phyloP scores from a whole-genome alignment of 2,888 invertebrate genomes.

The Digitonthophagus gazella region DNA sequence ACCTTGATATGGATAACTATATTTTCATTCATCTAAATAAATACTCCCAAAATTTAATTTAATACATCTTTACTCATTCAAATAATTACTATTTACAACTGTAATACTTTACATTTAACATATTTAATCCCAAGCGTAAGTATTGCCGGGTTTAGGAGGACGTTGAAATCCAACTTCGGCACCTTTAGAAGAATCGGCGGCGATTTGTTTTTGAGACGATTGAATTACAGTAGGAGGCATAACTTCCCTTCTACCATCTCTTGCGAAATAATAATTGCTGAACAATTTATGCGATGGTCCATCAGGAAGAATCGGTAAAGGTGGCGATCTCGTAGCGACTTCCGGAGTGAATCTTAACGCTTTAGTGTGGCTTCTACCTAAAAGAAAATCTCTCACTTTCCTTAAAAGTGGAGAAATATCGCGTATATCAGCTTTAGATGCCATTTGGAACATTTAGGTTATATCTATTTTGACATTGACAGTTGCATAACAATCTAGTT shows the following conservation, averaged over 20 bases:
- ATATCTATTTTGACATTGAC: conserved; percentile 7
- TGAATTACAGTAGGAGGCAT: conserved; percentile 63
- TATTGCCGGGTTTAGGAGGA: conserved; percentile 58
- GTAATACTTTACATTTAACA: neutral
- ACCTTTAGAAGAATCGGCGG: conserved; percentile 50
- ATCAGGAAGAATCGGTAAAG: conserved; percentile 76
- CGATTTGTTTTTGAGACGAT: conserved; percentile 48
- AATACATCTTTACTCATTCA: neutral
- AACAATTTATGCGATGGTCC: conserved; percentile 78
- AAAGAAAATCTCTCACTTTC: conserved; percentile 61
- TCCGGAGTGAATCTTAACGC: conserved; percentile 67
- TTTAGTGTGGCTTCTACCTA: conserved; percentile 58
- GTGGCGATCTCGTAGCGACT: conserved; percentile 73
- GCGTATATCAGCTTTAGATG: conserved; percentile 53
- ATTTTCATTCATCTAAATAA: neutral
- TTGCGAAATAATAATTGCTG: conserved; percentile 78
- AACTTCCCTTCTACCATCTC: conserved; percentile 82
- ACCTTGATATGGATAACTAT: no score
- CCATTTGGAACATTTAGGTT: conserved; percentile 20
- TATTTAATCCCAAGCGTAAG: conserved; percentile 60
- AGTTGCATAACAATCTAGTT: neutral
- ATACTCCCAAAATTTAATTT: neutral
- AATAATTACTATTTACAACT: neutral
- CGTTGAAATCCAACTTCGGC: conserved; percentile 44
- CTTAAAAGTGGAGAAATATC: conserved; percentile 66